These are phyloP conservation scores for Neoascia interrupta DNA, from an alignment of 2,888 invertebrate species.

Conservation along the genomic window DNA sequence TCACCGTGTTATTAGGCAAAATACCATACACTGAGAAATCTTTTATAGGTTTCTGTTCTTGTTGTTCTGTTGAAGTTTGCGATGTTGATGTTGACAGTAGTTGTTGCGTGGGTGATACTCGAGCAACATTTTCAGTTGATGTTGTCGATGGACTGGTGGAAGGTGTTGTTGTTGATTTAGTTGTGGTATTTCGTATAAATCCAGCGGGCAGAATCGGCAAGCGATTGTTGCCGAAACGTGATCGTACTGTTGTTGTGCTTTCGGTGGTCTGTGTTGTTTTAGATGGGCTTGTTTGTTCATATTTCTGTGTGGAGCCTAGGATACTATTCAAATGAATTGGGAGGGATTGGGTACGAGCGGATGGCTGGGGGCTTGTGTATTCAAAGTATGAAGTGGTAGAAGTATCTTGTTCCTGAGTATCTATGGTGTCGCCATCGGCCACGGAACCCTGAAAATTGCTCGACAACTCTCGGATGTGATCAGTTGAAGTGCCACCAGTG, in stretches of 20 bases:
- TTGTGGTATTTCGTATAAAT: constrained; percentile 36
- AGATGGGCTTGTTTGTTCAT: constrained; percentile 62
- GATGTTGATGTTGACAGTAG: constrained; percentile 47
- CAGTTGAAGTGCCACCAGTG: constrained; percentile 43
- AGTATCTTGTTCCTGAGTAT: constrained; percentile 22
- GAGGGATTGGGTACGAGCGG: constrained; percentile 49
- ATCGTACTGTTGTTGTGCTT: constrained; percentile 57
- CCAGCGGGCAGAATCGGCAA: constrained; percentile 50
- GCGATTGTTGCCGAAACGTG: constrained; percentile 60
- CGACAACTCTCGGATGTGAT: constrained; percentile 23
- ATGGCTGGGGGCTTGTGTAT: constrained; percentile 41
- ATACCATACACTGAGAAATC: constrained; percentile 89
- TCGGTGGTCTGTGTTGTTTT: constrained; percentile 50
- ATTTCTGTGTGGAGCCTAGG: constrained; percentile 66
- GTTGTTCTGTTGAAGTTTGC: constrained; percentile 39
- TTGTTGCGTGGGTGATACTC: constrained; percentile 37
- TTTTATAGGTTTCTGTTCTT: constrained; percentile 74
- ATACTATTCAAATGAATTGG: constrained; percentile 63
- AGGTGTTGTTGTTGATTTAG: constrained; percentile 51
- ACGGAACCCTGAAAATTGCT: constrained; percentile 27
- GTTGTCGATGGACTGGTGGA: constrained; percentile 23
- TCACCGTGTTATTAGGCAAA: constrained; percentile 88
- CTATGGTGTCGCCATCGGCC: constrained; percentile 55
- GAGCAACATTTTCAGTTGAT: constrained; percentile 77
- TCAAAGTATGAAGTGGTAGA: constrained; percentile 13